A percentile compares a stretch with the other conserved stretches of the same genome.
These are phyloP conservation scores for Nomada fabriciana DNA, from an alignment of 2,888 invertebrate species.

Conservation along the genomic window DNA sequence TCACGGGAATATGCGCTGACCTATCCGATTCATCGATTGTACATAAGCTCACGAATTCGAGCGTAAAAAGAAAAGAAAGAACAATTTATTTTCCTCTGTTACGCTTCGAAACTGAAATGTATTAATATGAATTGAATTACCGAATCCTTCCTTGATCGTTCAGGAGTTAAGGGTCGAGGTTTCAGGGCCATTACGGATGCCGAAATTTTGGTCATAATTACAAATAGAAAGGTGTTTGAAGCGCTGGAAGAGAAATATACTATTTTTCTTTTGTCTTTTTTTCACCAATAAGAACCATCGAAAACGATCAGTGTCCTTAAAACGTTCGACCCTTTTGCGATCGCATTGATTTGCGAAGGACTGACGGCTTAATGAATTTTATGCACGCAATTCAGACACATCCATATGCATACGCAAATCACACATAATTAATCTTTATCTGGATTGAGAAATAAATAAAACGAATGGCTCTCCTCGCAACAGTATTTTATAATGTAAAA, in stretches of 20 bases:
- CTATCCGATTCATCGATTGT: conserved; percentile 62
- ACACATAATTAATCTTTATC: conserved; percentile 39
- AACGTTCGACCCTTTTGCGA: conserved; percentile 51
- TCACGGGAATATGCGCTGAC: conserved; percentile 59
- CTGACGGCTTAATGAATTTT: conserved; percentile 54
- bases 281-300: conserved; percentile 5
- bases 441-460: neutral
- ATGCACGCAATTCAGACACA: conserved; percentile 30
- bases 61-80: conserved; percentile 11
- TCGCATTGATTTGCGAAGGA: conserved; percentile 28
- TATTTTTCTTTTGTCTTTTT: neutral
- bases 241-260: neutral
- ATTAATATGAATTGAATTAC: neutral
- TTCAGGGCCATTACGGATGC: conserved; percentile 41
- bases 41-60: conserved; percentile 49
- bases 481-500: conserved; percentile 41
- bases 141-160: conserved; percentile 23
- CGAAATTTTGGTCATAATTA: conserved; percentile 7
- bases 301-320: conserved; percentile 41
- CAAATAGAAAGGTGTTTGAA: neutral
- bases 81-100: conserved; percentile 24
- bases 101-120: neutral
- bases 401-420: neutral
- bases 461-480: conserved; percentile 10
- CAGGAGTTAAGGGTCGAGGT: conserved; percentile 61